Evolutionary conservation across 2,888 invertebrate species (phyloP), one percentile per base, ranked within the genome.

Genomic region (Coleophora deauratella): DNA sequence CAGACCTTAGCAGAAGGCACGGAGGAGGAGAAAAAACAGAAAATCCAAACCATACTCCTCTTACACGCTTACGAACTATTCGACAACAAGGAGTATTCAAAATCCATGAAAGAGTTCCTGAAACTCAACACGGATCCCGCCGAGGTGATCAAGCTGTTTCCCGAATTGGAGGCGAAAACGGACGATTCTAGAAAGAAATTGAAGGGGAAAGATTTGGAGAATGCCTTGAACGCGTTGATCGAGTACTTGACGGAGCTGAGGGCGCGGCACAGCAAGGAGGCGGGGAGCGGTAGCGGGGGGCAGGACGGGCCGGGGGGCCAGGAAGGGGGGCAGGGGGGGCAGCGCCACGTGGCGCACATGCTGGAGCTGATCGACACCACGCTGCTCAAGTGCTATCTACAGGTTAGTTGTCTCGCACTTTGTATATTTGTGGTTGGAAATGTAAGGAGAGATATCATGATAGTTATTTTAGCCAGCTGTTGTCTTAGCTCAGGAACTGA

Each of bases 341-440:
- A 72, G 44, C 70, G 77, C 42, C 81, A 73, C 42, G 60, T 75
- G 0, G 54, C 68, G 12, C 78, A 84, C 44, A 79, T 78, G 45
- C 43, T 98, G 44, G 97, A 97, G 72, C 93, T 99, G 41, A 97
- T 99, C 45, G 99, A 99, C 69, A 99, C 99, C 0, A 98, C 98
- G 0, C 82, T 99, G 38, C 86, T 99, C 9, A 99, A 99, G 74
- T 99, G 99, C 67, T 99, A 99, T 79, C 87, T 99, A 44, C 94
- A 96, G 90, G 95, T 93, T 75, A 57, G 51, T 57, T n/a, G n/a
- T n/a, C n/a, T n/a, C n/a, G n/a, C n/a, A n/a, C n/a, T n/a, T n/a
- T n/a, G n/a, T n/a, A n/a, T n/a, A n/a, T n/a, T n/a, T n/a, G n/a
- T n/a, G n/a, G n/a, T n/a, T n/a, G n/a, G n/a, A n/a, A n/a, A n/a